phyloP scores from a whole-genome alignment of 2,797 vertebrate genomes.

The Ceryle rudis region DNA sequence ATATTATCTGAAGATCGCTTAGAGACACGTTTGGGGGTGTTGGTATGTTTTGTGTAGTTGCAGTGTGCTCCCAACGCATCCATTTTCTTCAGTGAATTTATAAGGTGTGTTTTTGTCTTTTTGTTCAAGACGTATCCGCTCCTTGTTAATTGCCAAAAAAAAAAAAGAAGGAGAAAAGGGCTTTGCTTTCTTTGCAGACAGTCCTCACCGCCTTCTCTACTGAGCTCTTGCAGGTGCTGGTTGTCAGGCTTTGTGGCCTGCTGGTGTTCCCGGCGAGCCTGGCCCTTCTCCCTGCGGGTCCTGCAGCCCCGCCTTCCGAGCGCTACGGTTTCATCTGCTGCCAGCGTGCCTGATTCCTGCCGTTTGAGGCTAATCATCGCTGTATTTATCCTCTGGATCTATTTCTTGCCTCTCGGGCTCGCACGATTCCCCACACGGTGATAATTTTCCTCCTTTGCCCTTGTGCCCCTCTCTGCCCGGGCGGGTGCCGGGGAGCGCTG shows the following conservation, averaged over 20 bases:
- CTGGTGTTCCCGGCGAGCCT: background rate
- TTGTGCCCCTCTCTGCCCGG: background rate
- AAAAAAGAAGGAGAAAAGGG: background rate
- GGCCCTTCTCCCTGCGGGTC: background rate
- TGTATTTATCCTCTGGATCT: background rate
- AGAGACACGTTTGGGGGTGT: background rate
- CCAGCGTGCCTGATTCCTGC: background rate
- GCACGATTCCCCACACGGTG: fast-evolving
- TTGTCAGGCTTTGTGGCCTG: background rate
- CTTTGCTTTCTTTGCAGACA: background rate
- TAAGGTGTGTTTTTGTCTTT: background rate
- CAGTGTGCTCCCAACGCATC: background rate
- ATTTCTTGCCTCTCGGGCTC: background rate
- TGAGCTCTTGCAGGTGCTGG: background rate
- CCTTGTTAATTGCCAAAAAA: background rate
- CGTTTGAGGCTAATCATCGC: fast-evolving
- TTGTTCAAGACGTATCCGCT: background rate
- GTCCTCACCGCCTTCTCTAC: background rate
- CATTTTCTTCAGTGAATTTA: background rate
- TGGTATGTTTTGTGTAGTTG: background rate
- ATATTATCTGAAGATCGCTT: background rate
- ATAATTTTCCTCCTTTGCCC: background rate
- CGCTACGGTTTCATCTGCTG: background rate
- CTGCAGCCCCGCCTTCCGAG: background rate
- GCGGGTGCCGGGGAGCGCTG: background rate